phyloP scores from a whole-genome alignment of 2,888 invertebrate species.

The Gastrophysa polygoni region DNA sequence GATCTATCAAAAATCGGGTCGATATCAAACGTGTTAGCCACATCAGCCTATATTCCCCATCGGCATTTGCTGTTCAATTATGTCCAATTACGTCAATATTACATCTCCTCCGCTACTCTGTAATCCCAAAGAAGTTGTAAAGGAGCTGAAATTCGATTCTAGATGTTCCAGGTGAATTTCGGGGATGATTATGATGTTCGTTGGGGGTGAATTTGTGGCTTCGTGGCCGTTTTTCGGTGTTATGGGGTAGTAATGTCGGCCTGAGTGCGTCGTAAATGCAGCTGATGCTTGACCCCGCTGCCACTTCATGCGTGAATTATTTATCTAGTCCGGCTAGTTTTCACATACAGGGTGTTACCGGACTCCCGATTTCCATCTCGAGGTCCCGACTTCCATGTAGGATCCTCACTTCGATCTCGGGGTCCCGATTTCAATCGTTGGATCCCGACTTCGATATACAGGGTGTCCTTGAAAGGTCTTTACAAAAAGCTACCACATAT shows the following conservation, averaged over 20 bases:
- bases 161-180: conserved; percentile 41
- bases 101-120: conserved; percentile 41
- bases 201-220: conserved; percentile 29
- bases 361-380: too few species aligned
- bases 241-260: conserved; percentile 55
- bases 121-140: conserved; percentile 51
- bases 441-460: too few species aligned
- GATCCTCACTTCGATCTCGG: too few species aligned
- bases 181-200: conserved; percentile 47
- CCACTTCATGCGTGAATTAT: conserved; percentile 54
- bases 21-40: conserved; percentile 33
- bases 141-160: conserved; percentile 46
- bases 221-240: conserved; percentile 44
- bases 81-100: conserved; percentile 47
- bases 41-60: conserved; percentile 28
- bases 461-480: too few species aligned
- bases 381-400: too few species aligned
- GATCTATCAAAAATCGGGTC: background rate
- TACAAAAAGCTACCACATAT: too few species aligned
- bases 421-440: too few species aligned
- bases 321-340: conserved; percentile 40
- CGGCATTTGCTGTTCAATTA: conserved; percentile 47
- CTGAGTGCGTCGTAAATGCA: conserved; percentile 53
- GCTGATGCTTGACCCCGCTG: conserved; percentile 41
- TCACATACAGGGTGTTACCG: conserved; percentile 3